Evolutionary conservation across 2,113 vertebrate genomes (phyloP), one percentile per base, ranked within the genome.

Genomic region (Podarcis cretensis): DNA sequence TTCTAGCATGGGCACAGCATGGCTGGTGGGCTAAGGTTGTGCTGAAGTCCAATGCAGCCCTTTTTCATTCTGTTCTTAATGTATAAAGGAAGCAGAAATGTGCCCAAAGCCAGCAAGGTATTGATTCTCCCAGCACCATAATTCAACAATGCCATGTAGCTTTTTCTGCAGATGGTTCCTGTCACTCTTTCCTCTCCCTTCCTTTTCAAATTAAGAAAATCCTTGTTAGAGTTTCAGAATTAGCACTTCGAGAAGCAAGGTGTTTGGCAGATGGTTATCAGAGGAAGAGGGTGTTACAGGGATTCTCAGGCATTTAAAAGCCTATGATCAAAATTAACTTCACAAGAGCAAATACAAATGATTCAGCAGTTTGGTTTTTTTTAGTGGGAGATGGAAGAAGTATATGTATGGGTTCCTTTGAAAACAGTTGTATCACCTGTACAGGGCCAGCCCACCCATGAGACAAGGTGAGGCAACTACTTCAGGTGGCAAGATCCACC

Each of bases 191-290:
- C 21, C 5, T 85, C 1, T 71, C 69, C 0, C 21, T 12, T 69
- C 83, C 87, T 69, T 84, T 57, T 32, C 83, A 89, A 65, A 5
- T 21, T 16, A 68, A 80, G 83, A 2, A 40, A 91, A 43, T 75
- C 1, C 4, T 81, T 5, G 27, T 75, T 66, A 80, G 35, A 63
- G 25, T 71, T n/a, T 40, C 27, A 57, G 87, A 89, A 83, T 83
- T 48, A 48, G 0, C 63, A 16, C 57, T 12, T 2, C 1, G 0
- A 90, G 59, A 87, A 86, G 84, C 32, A 91, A 91, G 35, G 71
- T 86, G 54, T 75, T 90, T n/a, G 80, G 2, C 77, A 84, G 48
- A 25, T 84, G 0, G 4, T 86, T 88, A 43, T 91, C 32, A 87
- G 32, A 87, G 57, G 25, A 90, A 6, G 4, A 66, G 10, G 75